These are phyloP conservation scores for Nothoprocta pentlandii DNA, from an alignment of 2,113 vertebrate species.

Conservation along the genomic window DNA sequence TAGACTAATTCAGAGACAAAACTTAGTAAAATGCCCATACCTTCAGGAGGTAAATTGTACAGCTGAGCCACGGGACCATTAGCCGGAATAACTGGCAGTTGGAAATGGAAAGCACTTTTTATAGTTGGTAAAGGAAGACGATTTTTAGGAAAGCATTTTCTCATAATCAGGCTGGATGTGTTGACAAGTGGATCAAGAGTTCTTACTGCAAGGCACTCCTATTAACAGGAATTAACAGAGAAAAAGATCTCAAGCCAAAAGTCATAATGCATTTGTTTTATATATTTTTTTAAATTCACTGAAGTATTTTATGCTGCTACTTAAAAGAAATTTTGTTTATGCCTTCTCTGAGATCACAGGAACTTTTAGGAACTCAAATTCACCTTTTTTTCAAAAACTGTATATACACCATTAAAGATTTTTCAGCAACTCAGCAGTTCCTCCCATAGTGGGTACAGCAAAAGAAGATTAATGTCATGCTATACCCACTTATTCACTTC, in stretches of 20 bases:
- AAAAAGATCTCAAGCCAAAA: neutral
- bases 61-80: slow-evolving; percentile 91
- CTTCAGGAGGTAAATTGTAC: slow-evolving; percentile 90
- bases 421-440: neutral
- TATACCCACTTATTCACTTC: neutral
- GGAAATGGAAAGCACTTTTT: slow-evolving; percentile 91
- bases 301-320: neutral
- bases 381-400: neutral
- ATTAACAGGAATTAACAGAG: slow-evolving; percentile 13
- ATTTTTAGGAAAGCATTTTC: slow-evolving; percentile 99
- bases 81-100: slow-evolving; percentile 87
- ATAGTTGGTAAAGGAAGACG: slow-evolving; percentile 95
- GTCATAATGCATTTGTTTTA: neutral
- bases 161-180: slow-evolving; percentile 97
- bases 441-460: neutral
- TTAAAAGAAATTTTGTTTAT: neutral
- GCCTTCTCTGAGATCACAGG: neutral
- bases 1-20: neutral
- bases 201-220: slow-evolving; percentile 96
- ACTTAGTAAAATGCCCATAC: slow-evolving; percentile 74
- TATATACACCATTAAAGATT: neutral
- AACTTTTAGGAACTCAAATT: neutral
- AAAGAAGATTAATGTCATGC: neutral
- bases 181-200: slow-evolving; percentile 95
- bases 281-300: neutral